Conservation (phyloP, 2,797 vertebrate species). For the Hephaestus fuliginosus region DNA sequence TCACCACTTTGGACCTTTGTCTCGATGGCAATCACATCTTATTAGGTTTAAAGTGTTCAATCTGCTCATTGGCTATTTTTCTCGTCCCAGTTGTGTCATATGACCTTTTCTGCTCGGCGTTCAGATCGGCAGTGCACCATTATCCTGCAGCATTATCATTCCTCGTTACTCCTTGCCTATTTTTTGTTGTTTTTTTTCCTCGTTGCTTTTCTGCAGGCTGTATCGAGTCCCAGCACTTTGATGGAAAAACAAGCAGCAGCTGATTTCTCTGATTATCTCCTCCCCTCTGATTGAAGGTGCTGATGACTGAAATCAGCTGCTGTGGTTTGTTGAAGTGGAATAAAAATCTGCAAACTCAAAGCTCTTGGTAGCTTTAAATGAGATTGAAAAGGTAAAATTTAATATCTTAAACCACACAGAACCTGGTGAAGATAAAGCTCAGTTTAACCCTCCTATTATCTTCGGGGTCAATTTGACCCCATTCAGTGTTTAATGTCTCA, state of each 20-base stretch:
- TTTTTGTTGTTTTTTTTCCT: not conserved
- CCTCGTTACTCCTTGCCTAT: not conserved
- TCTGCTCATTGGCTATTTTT: constrained; percentile 21
- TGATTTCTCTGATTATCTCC: constrained; percentile 46
- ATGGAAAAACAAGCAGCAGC: constrained; percentile 27
- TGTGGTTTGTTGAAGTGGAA: not conserved
- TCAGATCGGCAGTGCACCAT: not conserved
- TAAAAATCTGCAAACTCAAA: constrained; percentile 18
- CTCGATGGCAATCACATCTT: constrained; percentile 9
- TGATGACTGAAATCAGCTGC: constrained; percentile 27
- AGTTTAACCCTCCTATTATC: no score
- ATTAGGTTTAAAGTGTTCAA: constrained; percentile 23
- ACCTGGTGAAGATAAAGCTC: not conserved
- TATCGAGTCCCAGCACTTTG: not conserved
- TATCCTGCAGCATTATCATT: constrained; percentile 15
- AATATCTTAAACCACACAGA: not conserved
- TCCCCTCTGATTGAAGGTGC: constrained; percentile 35
- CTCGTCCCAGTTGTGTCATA: constrained; percentile 18
- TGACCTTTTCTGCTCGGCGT: constrained; percentile 16
- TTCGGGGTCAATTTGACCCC: no score
- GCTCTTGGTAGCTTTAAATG: not conserved
- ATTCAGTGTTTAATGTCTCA: no score
- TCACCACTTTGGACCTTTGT: not conserved
- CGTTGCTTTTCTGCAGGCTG: not conserved
- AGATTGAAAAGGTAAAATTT: constrained; percentile 12